phyloP scores from a whole-genome alignment of 2,113 vertebrate species.

The Cyprinodon variegatus region DNA sequence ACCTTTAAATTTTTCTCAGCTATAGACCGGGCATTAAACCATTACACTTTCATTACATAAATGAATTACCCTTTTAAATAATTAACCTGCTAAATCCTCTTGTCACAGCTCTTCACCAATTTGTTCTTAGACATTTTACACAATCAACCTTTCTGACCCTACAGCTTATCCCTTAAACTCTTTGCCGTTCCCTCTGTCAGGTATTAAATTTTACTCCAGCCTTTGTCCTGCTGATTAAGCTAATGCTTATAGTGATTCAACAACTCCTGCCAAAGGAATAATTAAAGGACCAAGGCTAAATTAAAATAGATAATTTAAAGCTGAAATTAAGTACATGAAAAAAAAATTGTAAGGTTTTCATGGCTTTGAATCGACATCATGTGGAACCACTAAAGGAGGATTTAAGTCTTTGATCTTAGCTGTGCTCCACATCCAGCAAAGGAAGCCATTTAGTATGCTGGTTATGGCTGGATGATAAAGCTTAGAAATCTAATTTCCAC shows the following conservation, averaged over 20 bases:
- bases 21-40: too few relatives aligned
- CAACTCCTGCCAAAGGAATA: constrained; percentile 4
- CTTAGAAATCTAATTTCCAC: too few relatives aligned
- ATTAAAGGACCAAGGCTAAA: not conserved
- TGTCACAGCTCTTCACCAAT: not conserved
- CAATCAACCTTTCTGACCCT: constrained; percentile 5
- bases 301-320: too few relatives aligned
- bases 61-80: rapidly evolving
- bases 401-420: not conserved
- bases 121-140: not conserved
- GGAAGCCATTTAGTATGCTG: not conserved
- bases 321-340: not conserved
- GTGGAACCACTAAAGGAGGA: not conserved
- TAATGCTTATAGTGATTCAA: constrained; percentile 9
- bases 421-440: not conserved
- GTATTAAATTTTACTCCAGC: not conserved
- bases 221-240: not conserved
- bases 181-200: constrained; percentile 1
- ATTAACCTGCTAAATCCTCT: not conserved
- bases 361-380: not conserved
- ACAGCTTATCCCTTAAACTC: constrained; percentile 43
- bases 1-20: too few relatives aligned
- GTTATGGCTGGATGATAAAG: too few relatives aligned
- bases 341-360: not conserved
- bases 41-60: not conserved